These are phyloP conservation scores for Danio albolineatus DNA, from an alignment of 2,797 vertebrate genomes.

Conservation along the genomic window DNA sequence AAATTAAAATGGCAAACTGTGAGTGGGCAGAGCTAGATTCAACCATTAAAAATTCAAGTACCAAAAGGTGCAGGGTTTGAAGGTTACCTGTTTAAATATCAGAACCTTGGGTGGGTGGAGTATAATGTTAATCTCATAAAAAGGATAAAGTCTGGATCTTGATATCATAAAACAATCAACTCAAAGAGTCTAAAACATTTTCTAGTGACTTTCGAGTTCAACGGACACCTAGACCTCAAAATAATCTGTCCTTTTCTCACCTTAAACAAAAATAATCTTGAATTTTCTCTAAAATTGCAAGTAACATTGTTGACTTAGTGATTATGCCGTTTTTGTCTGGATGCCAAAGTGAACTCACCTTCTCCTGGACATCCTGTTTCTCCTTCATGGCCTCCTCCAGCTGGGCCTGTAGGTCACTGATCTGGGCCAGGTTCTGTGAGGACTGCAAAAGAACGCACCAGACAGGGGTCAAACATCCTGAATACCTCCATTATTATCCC, in stretches of 20 bases:
- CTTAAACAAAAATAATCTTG: background rate
- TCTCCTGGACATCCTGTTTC: conserved; percentile 95
- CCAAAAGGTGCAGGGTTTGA: background rate
- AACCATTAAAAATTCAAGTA: background rate
- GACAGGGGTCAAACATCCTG: background rate
- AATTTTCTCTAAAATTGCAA: background rate
- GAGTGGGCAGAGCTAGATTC: too few relatives aligned
- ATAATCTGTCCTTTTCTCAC: conserved; percentile 11
- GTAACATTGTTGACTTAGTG: background rate
- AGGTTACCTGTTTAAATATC: background rate
- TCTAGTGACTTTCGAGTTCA: conserved; percentile 16
- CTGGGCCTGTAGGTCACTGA: conserved; percentile 93
- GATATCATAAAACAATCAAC: background rate
- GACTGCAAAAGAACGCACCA: conserved; percentile 76
- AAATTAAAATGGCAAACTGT: too few relatives aligned
- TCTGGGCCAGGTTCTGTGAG: conserved; percentile 92
- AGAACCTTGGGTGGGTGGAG: background rate
- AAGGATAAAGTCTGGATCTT: background rate
- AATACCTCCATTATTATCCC: background rate
- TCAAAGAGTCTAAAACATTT: conserved; percentile 42
- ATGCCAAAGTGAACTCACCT: conserved; percentile 76
- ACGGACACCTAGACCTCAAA: conserved; percentile 22
- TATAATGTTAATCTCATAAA: background rate
- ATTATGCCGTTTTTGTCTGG: background rate
- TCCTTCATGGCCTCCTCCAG: conserved; percentile 93